phyloP scores from a whole-genome alignment of 2,113 vertebrate species.

The Mobula hypostoma region DNA sequence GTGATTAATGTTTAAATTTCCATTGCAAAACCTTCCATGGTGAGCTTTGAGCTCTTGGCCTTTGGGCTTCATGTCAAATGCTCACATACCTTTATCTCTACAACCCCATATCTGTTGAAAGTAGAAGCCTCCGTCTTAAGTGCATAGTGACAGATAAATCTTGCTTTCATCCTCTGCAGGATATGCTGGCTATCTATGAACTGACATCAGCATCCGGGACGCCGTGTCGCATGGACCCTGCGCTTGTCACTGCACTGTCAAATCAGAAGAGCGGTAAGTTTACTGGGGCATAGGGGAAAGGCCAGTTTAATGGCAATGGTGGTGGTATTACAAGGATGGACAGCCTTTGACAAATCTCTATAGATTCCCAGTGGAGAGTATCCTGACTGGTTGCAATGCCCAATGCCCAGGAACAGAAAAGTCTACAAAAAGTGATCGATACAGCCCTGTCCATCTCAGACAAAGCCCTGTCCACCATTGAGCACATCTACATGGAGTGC shows the following conservation, averaged over 20 bases:
- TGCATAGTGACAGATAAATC: background rate
- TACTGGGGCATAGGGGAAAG: background rate
- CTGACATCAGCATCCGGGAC: constrained; percentile 77
- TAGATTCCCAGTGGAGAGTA: too few species aligned
- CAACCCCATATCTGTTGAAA: background rate
- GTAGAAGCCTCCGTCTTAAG: background rate
- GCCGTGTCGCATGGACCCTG: constrained; percentile 74
- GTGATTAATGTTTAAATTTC: too few species aligned
- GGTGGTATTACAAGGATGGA: background rate
- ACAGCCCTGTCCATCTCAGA: too few species aligned
- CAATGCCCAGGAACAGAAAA: too few species aligned
- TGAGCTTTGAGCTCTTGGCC: too few species aligned
- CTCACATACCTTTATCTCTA: background rate
- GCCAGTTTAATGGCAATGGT: background rate
- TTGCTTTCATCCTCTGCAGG: constrained; percentile 52
- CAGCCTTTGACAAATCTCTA: background rate
- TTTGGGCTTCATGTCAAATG: background rate
- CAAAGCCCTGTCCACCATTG: too few species aligned
- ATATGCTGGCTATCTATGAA: constrained; percentile 74
- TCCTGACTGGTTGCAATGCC: too few species aligned
- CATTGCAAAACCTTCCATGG: too few species aligned
- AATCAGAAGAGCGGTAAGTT: constrained; percentile 68
- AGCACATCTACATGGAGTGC: too few species aligned
- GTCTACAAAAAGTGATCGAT: too few species aligned
- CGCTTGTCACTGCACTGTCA: constrained; percentile 66